Conservation (phyloP, 2,113 vertebrate species). For the Limnothrissa miodon region DNA sequence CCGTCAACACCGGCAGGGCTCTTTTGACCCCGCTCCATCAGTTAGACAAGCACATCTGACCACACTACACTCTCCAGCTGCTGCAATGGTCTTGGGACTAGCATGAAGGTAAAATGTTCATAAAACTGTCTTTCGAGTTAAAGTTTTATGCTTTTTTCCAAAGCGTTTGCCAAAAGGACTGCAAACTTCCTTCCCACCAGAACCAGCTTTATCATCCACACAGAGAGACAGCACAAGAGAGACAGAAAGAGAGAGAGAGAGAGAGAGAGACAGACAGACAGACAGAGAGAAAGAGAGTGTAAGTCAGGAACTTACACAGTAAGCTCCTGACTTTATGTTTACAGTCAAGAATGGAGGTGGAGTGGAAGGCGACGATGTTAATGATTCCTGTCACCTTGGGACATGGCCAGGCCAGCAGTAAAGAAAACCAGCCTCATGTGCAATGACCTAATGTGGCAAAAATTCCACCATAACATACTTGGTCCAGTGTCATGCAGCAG, state of each 20-base stretch:
- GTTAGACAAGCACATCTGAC: constrained; percentile 55
- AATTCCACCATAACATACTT: background rate
- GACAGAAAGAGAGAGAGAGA: background rate
- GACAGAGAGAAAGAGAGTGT: background rate
- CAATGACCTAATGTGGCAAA: constrained; percentile 6
- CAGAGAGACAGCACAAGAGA: constrained; percentile 47
- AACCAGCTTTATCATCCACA: constrained; percentile 49
- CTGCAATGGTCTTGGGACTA: constrained; percentile 50
- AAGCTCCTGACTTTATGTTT: background rate
- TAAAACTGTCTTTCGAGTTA: constrained; percentile 55
- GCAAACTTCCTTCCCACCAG: constrained; percentile 49
- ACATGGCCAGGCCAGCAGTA: background rate
- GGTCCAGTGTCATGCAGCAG: constrained; percentile 6
- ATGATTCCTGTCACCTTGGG: background rate
- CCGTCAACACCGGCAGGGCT: background rate
- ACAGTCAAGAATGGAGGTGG: background rate
- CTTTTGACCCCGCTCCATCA: background rate
- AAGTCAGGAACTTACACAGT: background rate
- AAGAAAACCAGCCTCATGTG: background rate
- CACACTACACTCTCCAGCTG: constrained; percentile 56
- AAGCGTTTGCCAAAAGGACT: constrained; percentile 54
- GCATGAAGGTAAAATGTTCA: constrained; percentile 52
- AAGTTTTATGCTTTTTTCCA: constrained; percentile 57
- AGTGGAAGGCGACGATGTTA: background rate
- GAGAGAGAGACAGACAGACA: background rate